These are phyloP conservation scores for Polyommatus icarus DNA, from an alignment of 2,888 invertebrate genomes.

Conservation along the genomic window DNA sequence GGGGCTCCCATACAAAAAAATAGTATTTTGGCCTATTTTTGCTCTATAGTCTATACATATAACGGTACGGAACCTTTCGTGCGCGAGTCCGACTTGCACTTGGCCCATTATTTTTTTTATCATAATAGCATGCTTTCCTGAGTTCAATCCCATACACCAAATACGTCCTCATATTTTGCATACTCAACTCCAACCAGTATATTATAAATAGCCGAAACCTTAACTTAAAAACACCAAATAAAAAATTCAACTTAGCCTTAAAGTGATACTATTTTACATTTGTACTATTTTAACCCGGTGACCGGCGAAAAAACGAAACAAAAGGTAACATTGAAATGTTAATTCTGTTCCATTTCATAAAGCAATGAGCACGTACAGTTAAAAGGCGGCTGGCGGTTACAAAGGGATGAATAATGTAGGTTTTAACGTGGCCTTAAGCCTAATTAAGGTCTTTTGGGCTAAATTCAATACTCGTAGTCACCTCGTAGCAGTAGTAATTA, in stretches of 20 bases:
- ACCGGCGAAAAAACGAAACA: slow-evolving; percentile 22
- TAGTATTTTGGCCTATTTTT: too few relatives aligned
- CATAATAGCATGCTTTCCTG: too few relatives aligned
- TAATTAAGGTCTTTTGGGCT: background rate
- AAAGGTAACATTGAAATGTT: slow-evolving; percentile 31
- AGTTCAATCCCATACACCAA: too few relatives aligned
- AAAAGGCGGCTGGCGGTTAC: slow-evolving; percentile 1
- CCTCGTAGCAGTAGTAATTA: background rate
- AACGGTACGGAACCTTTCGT: too few relatives aligned
- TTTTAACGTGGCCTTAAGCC: background rate
- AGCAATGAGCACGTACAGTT: slow-evolving; percentile 10
- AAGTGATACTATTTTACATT: background rate
- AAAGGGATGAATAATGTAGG: slow-evolving; percentile 23
- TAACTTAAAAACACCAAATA: background rate
- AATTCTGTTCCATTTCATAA: slow-evolving; percentile 29
- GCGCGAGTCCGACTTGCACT: too few relatives aligned
- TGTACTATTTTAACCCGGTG: background rate
- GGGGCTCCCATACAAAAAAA: too few relatives aligned
- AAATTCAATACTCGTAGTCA: too few relatives aligned
- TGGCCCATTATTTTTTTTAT: too few relatives aligned
- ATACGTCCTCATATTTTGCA: too few relatives aligned
- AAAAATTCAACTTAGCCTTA: background rate
- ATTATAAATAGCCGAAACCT: too few relatives aligned
- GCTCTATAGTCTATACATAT: too few relatives aligned
- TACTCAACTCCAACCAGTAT: too few relatives aligned